phyloP scores from a whole-genome alignment of 1,140 invertebrate species.

The Littorina saxatilis region DNA sequence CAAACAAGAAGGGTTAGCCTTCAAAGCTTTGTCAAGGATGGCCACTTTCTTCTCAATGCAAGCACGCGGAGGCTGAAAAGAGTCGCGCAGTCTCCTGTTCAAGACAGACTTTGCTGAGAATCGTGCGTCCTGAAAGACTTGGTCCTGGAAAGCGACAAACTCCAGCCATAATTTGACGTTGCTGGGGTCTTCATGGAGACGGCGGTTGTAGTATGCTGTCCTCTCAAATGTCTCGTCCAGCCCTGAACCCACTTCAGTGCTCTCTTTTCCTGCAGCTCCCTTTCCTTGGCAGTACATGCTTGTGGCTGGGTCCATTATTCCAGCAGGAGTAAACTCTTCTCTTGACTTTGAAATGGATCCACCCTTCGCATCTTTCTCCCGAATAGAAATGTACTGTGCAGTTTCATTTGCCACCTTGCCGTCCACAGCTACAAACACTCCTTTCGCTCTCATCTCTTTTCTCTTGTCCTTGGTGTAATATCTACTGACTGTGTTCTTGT shows the following conservation, averaged over 20 bases:
- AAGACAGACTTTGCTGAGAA: conserved; percentile 39
- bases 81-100: conserved; percentile 40
- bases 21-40: conserved; percentile 77
- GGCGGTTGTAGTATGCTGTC: conserved; percentile 73
- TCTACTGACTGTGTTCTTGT: conserved; percentile 39
- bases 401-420: background rate
- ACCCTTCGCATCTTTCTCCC: conserved; percentile 32
- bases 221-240: conserved; percentile 55
- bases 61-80: conserved; percentile 37
- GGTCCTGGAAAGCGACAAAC: conserved; percentile 77
- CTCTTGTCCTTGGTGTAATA: conserved; percentile 63
- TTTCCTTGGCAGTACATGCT: conserved; percentile 60
- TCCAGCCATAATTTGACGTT: conserved; percentile 76
- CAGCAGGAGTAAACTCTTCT: background rate
- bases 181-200: conserved; percentile 69
- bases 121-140: conserved; percentile 42
- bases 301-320: conserved; percentile 56
- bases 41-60: conserved; percentile 76
- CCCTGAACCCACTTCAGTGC: conserved; percentile 31
- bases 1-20: conserved; percentile 74
- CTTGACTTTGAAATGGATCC: background rate
- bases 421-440: conserved; percentile 12
- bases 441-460: conserved; percentile 39
- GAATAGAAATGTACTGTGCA: conserved; percentile 36
- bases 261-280: conserved; percentile 33